phyloP scores from a whole-genome alignment of 2,888 invertebrate genomes.

The Watsonalla cultraria region DNA sequence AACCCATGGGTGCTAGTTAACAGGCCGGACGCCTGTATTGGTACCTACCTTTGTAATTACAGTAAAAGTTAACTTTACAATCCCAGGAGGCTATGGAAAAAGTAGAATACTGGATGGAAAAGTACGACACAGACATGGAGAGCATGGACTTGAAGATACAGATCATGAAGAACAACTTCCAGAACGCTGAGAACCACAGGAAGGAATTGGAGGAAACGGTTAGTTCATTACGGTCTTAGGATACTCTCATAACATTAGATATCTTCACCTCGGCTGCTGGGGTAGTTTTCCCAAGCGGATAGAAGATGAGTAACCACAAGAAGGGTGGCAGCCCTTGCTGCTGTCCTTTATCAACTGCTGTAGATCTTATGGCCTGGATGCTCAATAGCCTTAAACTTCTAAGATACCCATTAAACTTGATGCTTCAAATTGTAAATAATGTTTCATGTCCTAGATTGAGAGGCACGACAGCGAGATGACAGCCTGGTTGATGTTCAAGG shows the following conservation, averaged over 20 bases:
- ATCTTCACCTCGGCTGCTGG: too few relatives aligned
- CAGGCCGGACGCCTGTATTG: too few relatives aligned
- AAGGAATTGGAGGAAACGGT: constrained; percentile 43
- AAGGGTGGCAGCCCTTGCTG: too few relatives aligned
- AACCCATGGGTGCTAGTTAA: too few relatives aligned
- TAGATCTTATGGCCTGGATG: too few relatives aligned
- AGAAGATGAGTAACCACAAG: too few relatives aligned
- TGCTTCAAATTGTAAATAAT: too few relatives aligned
- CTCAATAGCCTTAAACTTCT: too few relatives aligned
- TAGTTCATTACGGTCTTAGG: background rate
- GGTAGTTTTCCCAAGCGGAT: too few relatives aligned
- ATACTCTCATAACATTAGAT: background rate
- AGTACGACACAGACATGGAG: constrained; percentile 62
- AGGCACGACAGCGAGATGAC: constrained; percentile 41
- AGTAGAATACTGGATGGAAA: constrained; percentile 59
- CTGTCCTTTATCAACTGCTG: too few relatives aligned
- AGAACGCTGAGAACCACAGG: constrained; percentile 36
- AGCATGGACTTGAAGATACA: constrained; percentile 55
- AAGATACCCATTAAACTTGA: too few relatives aligned
- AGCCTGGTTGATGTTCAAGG: constrained; percentile 52
- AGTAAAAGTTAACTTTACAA: background rate
- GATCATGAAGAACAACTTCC: constrained; percentile 49
- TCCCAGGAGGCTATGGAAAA: constrained; percentile 53
- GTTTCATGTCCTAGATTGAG: constrained; percentile 29
- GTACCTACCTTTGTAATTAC: too few relatives aligned